phyloP scores from a whole-genome alignment of 2,797 vertebrate genomes.

The Syncerus caffer region DNA sequence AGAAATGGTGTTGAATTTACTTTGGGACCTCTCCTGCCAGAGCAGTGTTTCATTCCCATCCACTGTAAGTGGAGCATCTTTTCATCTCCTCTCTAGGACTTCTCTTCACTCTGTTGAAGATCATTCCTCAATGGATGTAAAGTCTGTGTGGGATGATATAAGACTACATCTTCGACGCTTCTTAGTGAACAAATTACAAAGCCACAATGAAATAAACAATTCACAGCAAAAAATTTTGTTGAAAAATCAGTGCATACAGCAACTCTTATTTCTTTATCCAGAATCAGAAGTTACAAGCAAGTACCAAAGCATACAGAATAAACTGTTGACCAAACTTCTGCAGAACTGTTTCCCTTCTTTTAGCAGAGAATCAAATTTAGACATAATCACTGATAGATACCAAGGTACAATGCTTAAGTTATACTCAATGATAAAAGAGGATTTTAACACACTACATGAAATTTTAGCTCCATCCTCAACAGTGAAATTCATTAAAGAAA shows the following conservation, averaged over 20 bases:
- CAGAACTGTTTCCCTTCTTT: slow-evolving; percentile 82
- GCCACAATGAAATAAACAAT: slow-evolving; percentile 65
- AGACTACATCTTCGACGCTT: slow-evolving; percentile 89
- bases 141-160: slow-evolving; percentile 91
- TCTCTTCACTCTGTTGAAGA: slow-evolving; percentile 90
- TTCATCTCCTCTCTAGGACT: slow-evolving; percentile 80
- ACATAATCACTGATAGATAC: slow-evolving; percentile 84
- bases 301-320: slow-evolving; percentile 89
- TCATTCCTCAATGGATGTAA: slow-evolving; percentile 86
- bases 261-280: slow-evolving; percentile 92
- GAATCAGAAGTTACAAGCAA: slow-evolving; percentile 89
- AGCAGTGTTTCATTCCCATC: slow-evolving; percentile 89
- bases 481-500: slow-evolving; percentile 89
- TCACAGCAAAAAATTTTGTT: slow-evolving; percentile 80
- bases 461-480: slow-evolving; percentile 85
- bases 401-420: slow-evolving; percentile 83
- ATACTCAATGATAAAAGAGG: slow-evolving; percentile 87
- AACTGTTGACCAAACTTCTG: slow-evolving; percentile 84
- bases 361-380: slow-evolving; percentile 87
- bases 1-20: slow-evolving; percentile 89
- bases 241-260: slow-evolving; percentile 87
- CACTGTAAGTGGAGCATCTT: slow-evolving; percentile 75
- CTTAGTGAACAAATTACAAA: slow-evolving; percentile 88
- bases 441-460: slow-evolving; percentile 87
- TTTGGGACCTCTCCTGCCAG: slow-evolving; percentile 89